A percentile compares a stretch with the other conserved stretches of the same genome.
Conservation (phyloP, 2,797 vertebrate species). For the Aphelocoma californica region DNA sequence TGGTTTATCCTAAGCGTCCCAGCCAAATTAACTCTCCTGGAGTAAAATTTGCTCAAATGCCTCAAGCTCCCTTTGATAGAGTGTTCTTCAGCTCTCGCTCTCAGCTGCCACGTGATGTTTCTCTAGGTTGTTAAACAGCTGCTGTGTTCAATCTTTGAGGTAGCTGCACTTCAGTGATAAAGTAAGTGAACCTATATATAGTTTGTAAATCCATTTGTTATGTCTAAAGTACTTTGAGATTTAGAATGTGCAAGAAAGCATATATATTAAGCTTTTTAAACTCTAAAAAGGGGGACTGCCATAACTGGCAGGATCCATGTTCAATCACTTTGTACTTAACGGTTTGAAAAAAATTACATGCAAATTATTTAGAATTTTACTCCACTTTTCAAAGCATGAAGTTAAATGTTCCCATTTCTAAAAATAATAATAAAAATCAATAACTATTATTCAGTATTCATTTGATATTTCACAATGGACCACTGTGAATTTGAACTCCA, state of each 20-base stretch:
- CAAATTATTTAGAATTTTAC: constrained; percentile 68
- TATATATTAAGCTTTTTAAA: constrained; percentile 64
- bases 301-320: constrained; percentile 52
- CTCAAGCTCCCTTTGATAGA: background rate
- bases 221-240: constrained; percentile 63
- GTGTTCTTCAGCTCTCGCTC: background rate
- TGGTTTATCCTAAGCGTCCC: background rate
- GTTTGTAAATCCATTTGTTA: constrained; percentile 72
- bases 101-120: background rate
- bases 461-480: constrained; percentile 66
- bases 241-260: constrained; percentile 55
- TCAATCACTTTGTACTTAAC: constrained; percentile 61
- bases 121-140: constrained; percentile 66
- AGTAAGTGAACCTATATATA: constrained; percentile 70
- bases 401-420: constrained; percentile 66
- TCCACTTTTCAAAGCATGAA: constrained; percentile 69
- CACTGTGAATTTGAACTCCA: constrained; percentile 62
- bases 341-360: constrained; percentile 67
- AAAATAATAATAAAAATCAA: constrained; percentile 72
- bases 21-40: background rate
- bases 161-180: constrained; percentile 53
- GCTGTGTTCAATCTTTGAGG: constrained; percentile 52
- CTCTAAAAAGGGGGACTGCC: constrained; percentile 57
- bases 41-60: background rate
- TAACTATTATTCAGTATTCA: constrained; percentile 67